A percentile compares a stretch with the other conserved stretches of the same genome.
Conservation (phyloP, 2,888 invertebrate species). For the Schrankia costaestrigalis region DNA sequence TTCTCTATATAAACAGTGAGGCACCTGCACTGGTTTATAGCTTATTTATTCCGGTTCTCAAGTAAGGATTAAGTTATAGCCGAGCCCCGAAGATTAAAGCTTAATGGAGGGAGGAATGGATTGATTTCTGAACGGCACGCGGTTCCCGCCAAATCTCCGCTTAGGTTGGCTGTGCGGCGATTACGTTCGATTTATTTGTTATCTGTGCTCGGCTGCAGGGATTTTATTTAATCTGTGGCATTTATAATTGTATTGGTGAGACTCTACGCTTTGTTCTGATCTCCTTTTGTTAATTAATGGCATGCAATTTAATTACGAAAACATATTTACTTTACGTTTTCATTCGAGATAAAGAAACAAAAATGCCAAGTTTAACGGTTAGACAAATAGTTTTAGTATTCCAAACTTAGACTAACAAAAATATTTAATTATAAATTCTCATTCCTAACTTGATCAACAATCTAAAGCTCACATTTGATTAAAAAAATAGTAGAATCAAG, state of each 20-base stretch:
- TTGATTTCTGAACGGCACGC: slow-evolving; percentile 73
- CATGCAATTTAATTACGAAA: not conserved
- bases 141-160: slow-evolving; percentile 59
- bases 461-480: slow-evolving; percentile 20
- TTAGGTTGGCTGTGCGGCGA: slow-evolving; percentile 33
- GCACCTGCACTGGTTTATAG: slow-evolving; percentile 77
- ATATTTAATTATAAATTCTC: slow-evolving; percentile 10
- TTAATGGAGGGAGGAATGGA: slow-evolving; percentile 72
- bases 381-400: not conserved
- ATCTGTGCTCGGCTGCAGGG: slow-evolving; percentile 24
- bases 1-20: slow-evolving; percentile 56
- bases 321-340: not conserved
- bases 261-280: too few species aligned
- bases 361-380: not conserved
- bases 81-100: slow-evolving; percentile 76
- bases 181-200: slow-evolving; percentile 37
- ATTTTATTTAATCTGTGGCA: slow-evolving; percentile 20
- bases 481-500: slow-evolving; percentile 17
- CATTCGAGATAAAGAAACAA: not conserved
- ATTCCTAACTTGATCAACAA: slow-evolving; percentile 17
- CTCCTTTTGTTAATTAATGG: too few species aligned
- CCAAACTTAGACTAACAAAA: slow-evolving; percentile 1
- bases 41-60: slow-evolving; percentile 77
- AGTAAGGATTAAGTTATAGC: slow-evolving; percentile 78
- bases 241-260: slow-evolving; percentile 13